Evolutionary conservation across 2,113 vertebrate genomes (phyloP).

Genomic region (Odobenus rosmarus): DNA sequence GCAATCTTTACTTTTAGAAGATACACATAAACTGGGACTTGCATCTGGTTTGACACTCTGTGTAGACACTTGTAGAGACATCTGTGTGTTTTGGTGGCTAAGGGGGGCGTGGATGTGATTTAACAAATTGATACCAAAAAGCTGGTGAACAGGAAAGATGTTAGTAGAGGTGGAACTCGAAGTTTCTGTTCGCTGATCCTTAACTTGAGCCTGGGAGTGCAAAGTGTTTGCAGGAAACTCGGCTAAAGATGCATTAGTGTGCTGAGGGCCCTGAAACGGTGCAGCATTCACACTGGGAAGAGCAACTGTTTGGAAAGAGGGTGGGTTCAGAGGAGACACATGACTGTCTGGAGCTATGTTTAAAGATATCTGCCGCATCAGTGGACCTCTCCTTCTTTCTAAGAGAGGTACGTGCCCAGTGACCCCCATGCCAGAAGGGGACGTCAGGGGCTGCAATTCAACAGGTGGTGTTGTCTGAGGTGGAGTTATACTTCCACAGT

Average conservation of each 20-base stretch:
- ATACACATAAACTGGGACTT: not conserved
- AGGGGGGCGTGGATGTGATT: slow-evolving; percentile 87
- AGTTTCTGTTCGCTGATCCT: slow-evolving; percentile 51
- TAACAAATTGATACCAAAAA: slow-evolving; percentile 85
- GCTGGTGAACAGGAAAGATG: slow-evolving; percentile 82
- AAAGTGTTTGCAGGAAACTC: slow-evolving; percentile 80
- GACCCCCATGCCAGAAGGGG: slow-evolving; percentile 76
- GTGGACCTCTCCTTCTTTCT: slow-evolving; percentile 95
- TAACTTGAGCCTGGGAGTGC: slow-evolving; percentile 68
- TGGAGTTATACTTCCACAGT: slow-evolving; percentile 91
- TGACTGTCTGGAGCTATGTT: slow-evolving; percentile 93
- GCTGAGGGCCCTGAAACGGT: slow-evolving; percentile 84
- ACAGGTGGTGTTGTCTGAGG: slow-evolving; percentile 83
- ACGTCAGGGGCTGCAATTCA: slow-evolving; percentile 83
- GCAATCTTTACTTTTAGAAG: slow-evolving; percentile 78
- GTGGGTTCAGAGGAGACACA: slow-evolving; percentile 83
- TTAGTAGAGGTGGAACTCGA: slow-evolving; percentile 87
- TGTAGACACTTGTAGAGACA: slow-evolving; percentile 80
- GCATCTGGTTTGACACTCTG: slow-evolving; percentile 82
- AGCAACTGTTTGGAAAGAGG: slow-evolving; percentile 85
- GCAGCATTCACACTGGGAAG: slow-evolving; percentile 81
- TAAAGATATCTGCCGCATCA: slow-evolving; percentile 97
- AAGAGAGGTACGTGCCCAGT: slow-evolving; percentile 92
- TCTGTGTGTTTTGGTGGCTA: slow-evolving; percentile 84
- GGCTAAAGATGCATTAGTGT: slow-evolving; percentile 70